Percentiles rank a stretch among this genome's conserved stretches.
phyloP scores from a whole-genome alignment of 2,888 invertebrate genomes.

The Synanthedon andrenaeformis region DNA sequence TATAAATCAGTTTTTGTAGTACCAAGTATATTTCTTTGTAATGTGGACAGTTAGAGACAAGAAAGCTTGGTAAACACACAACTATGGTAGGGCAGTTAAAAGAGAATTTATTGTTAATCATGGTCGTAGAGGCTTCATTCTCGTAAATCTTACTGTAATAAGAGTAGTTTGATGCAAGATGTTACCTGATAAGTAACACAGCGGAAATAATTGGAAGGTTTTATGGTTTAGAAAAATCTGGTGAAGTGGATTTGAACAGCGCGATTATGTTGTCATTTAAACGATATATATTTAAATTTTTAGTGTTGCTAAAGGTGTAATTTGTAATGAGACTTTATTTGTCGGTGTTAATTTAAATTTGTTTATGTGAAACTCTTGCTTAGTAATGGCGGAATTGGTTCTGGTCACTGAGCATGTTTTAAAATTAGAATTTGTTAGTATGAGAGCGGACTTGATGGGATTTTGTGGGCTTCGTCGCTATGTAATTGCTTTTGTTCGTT shows the following conservation, averaged over 20 bases:
- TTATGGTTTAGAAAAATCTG: slow-evolving; percentile 29
- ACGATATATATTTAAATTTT: not conserved
- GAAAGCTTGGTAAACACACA: slow-evolving; percentile 25
- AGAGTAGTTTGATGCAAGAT: slow-evolving; percentile 55
- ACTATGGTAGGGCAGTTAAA: slow-evolving; percentile 45
- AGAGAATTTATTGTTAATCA: slow-evolving; percentile 57
- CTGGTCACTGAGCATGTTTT: slow-evolving; percentile 36
- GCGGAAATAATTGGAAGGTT: slow-evolving; percentile 55
- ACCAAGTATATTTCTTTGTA: slow-evolving; percentile 22
- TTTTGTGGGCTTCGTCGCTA: slow-evolving; percentile 23
- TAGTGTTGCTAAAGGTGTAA: slow-evolving; percentile 14
- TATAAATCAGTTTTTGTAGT: slow-evolving; percentile 46
- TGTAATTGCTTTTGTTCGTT: slow-evolving; percentile 27
- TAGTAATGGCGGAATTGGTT: slow-evolving; percentile 25
- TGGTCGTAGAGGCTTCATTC: slow-evolving; percentile 39
- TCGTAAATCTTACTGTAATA: slow-evolving; percentile 60
- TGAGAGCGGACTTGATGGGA: slow-evolving; percentile 20
- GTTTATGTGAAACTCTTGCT: slow-evolving; percentile 15
- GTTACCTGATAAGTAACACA: slow-evolving; percentile 43
- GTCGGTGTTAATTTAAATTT: slow-evolving; percentile 13
- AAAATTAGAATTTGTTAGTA: slow-evolving; percentile 29
- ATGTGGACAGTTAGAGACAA: not conserved
- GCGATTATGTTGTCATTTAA: not conserved
- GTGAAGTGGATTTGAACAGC: not conserved
- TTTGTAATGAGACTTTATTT: slow-evolving; percentile 14